Evolutionary conservation across 2,888 invertebrate genomes (phyloP).

Genomic region (Euproctis similis): DNA sequence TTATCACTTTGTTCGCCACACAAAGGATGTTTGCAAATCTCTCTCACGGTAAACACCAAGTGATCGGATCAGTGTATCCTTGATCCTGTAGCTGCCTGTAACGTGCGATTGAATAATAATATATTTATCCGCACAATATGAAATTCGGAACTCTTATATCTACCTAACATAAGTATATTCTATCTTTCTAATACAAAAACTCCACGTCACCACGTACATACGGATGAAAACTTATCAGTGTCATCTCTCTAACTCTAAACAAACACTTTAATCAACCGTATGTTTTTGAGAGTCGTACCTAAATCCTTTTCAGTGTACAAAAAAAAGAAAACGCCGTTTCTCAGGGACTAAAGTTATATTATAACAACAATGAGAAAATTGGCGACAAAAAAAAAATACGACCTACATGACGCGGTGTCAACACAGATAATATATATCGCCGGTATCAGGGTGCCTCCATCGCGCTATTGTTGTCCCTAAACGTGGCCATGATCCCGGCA

Average conservation of each 20-base stretch:
- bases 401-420: conserved; percentile 66
- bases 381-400: conserved; percentile 65
- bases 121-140: too few species aligned
- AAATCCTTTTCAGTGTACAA: conserved; percentile 23
- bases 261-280: background rate
- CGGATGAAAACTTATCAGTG: too few species aligned
- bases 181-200: too few species aligned
- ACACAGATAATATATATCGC: conserved; percentile 68
- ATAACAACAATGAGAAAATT: conserved; percentile 58
- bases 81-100: conserved; percentile 20
- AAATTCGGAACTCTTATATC: too few species aligned
- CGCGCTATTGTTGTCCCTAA: conserved; percentile 62
- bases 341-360: conserved; percentile 43
- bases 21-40: conserved; percentile 53
- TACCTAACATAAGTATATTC: too few species aligned
- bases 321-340: conserved; percentile 33
- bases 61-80: conserved; percentile 43
- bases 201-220: too few species aligned
- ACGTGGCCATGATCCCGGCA: conserved; percentile 59
- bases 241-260: too few species aligned
- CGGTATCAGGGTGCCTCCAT: conserved; percentile 60
- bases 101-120: conserved; percentile 9
- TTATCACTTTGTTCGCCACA: conserved; percentile 34
- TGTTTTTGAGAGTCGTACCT: conserved; percentile 14
- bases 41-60: conserved; percentile 45